Base-by-base conservation (phyloP, 2,797 vertebrate genomes). In the Lemur catta region DNA sequence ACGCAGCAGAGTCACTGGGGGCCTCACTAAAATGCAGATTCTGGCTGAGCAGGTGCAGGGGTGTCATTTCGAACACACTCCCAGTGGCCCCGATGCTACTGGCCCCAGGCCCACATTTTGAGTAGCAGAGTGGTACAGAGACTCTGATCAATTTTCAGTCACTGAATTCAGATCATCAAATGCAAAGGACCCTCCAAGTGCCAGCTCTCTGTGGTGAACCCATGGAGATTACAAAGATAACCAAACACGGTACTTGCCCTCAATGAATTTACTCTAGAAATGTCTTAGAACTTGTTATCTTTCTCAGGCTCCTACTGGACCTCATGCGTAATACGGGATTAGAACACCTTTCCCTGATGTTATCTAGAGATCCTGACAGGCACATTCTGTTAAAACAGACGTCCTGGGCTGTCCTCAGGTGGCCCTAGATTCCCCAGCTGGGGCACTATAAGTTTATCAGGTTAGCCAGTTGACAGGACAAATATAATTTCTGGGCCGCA, bases 391-490 rank as follows among this genome's bases (percentile, higher is more conserved):
- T 89, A 9, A 85, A 65, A 38, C 79, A 84, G 89, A 17, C 48
- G n/a, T 69, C 72, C 35, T 59, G 6, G 59, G 90, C 96, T 94
- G 74, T 95, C 96, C 94, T 85, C 79, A 30, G 5, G 50, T 82
- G 67, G 65, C 96, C 95, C 71, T 61, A 2, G 4, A 5, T 85
- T 72, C 91, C 81, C 89, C 80, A 65, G 72, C 76, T 12, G 7
- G 80, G 48, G 4, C 71, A 67, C 65, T 55, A 0, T 15, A 22
- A 76, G 84, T 97, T 92, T 93, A 97, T 95, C 94, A 69, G 50
- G 80, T 95, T 79, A 97, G 75, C 94, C 91, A 96, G 72, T 92
- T 96, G 96, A 96, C 89, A 93, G 89, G 85, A 93, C 94, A 82
- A 61, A 97, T 95, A 93, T 46, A 88, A 93, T 95, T 92, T 97